Base-by-base conservation (phyloP, 2,888 invertebrate species). In the Pyrgus malvae region DNA sequence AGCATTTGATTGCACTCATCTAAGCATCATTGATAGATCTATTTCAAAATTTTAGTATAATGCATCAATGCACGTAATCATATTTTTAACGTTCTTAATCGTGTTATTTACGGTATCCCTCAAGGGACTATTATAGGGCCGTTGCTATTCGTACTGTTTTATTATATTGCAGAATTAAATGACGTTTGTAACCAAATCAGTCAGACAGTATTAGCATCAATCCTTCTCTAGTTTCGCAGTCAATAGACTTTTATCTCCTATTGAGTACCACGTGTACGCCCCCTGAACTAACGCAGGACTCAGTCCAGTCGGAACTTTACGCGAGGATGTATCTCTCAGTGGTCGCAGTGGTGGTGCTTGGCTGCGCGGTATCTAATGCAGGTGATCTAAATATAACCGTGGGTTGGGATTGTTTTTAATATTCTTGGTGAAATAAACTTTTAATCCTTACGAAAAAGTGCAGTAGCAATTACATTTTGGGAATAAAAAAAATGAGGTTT, bases 161-260 rank as follows among this genome's bases (percentile, higher is more conserved):
- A n/a, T 41, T 27, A 23, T 23, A 23, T n/a, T n/a, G n/a, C n/a
- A n/a, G n/a, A n/a, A n/a, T n/a, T n/a, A n/a, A n/a, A n/a, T n/a
- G n/a, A n/a, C n/a, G n/a, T n/a, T n/a, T n/a, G n/a, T n/a, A n/a
- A n/a, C n/a, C n/a, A n/a, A n/a, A 12, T 44, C 12, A 44, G 19
- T 37, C 6, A 23, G 5, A 21, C 11, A 5, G 7, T 6, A 44
- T 50, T 33, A 41, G 19, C 35, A 14, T 19, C 23, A 25, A 9
- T 21, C 17, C 27, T n/a, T 16, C 69, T 9, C 7, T 25, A 19
- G 68, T 69, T 77, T 78, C 60, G 74, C 79, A 76, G 76, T 78
- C 75, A 77, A 79, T 65, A 80, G 61, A 69, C 77, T 69, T 67
- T 79, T 82, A 82, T 83, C 80, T 68, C 63, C 63, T 55, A 65